Conservation (phyloP, 2,113 vertebrate species). For the Apteryx owenii region DNA sequence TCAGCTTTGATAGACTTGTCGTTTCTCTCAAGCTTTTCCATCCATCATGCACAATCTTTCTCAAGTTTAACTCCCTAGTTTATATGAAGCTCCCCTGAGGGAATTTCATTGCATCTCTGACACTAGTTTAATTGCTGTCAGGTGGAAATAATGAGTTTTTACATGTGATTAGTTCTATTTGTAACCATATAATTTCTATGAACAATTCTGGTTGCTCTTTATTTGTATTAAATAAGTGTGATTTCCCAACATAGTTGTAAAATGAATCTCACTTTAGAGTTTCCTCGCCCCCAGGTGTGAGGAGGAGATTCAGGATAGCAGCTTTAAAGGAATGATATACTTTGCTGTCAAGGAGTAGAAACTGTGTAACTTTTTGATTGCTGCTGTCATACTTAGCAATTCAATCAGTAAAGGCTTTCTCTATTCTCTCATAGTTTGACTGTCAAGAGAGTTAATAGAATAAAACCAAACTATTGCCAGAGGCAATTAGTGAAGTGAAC, state of each 20-base stretch:
- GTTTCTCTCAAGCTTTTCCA: constrained; percentile 22
- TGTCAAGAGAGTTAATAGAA: background rate
- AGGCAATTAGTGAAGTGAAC: background rate
- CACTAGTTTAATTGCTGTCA: constrained; percentile 37
- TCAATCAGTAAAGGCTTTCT: background rate
- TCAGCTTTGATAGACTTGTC: constrained; percentile 25
- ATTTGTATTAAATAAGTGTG: background rate
- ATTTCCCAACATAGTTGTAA: background rate
- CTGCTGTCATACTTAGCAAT: background rate
- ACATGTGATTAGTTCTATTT: constrained; percentile 14
- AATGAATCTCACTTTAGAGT: background rate
- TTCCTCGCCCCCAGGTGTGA: background rate
- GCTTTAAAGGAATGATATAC: background rate
- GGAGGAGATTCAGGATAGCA: background rate
- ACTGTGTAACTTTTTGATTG: background rate
- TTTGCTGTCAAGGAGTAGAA: background rate
- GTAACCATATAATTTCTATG: constrained; percentile 33
- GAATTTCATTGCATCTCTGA: constrained; percentile 26
- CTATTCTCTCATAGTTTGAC: background rate
- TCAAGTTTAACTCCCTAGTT: background rate
- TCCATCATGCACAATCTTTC: background rate
- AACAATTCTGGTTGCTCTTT: background rate
- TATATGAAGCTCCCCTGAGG: background rate
- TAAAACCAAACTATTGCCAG: background rate
- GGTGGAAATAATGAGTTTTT: constrained; percentile 15